phyloP scores from a whole-genome alignment of 2,113 vertebrate genomes.

The Neolamprologus hecqui region DNA sequence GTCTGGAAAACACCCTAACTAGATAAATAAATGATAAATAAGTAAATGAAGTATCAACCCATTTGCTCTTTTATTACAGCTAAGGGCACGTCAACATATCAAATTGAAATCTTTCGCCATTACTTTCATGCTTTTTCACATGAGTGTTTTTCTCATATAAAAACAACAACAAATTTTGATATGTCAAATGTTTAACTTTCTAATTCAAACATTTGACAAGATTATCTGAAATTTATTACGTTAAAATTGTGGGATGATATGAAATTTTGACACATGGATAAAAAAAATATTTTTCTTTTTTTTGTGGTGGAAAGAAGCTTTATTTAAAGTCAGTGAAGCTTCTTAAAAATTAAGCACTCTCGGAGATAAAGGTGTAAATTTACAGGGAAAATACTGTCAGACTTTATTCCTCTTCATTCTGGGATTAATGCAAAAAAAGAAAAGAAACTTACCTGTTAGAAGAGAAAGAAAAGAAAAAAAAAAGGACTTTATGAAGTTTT shows the following conservation, averaged over 20 bases:
- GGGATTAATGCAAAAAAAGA: background rate
- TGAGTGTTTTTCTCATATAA: background rate
- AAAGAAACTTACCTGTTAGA: rapidly evolving
- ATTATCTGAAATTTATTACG: background rate
- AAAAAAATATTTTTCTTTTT: background rate
- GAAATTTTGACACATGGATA: background rate
- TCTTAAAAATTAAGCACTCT: background rate
- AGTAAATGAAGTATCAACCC: rapidly evolving
- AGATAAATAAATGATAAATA: background rate
- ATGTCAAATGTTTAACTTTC: background rate
- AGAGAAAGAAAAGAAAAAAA: background rate
- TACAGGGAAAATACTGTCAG: background rate
- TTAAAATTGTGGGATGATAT: rapidly evolving
- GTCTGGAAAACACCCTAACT: background rate
- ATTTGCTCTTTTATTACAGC: background rate
- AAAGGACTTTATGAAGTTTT: background rate
- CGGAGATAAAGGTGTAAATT: background rate
- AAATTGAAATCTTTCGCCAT: background rate
- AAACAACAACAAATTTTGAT: background rate
- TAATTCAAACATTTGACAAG: background rate
- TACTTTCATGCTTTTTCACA: background rate
- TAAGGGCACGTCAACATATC: background rate
- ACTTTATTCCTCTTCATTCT: background rate
- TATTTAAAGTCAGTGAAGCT: background rate
- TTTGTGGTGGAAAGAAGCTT: background rate